phyloP scores from a whole-genome alignment of 2,113 vertebrate genomes.

The Neoarius graeffei region DNA sequence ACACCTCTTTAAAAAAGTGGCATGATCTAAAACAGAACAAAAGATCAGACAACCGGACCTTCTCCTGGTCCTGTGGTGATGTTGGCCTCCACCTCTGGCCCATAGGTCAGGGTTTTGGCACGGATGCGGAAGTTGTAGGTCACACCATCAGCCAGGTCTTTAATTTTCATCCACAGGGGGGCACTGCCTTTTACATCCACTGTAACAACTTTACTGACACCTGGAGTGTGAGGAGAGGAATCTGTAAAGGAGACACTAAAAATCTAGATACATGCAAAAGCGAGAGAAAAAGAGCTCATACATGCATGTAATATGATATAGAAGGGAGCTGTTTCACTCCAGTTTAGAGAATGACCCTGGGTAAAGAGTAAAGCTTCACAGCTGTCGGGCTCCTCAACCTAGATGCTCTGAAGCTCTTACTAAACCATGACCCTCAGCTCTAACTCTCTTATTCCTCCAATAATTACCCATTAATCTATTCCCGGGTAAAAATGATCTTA shows the following conservation, averaged over 20 bases:
- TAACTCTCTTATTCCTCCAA: constrained; percentile 57
- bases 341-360: not conserved
- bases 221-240: constrained; percentile 80
- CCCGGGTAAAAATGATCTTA: constrained; percentile 43
- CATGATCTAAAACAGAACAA: not conserved
- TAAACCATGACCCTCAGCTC: constrained; percentile 53
- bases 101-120: constrained; percentile 91
- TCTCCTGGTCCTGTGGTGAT: constrained; percentile 95
- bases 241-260: constrained; percentile 75
- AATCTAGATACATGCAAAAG: constrained; percentile 70
- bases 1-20: not conserved
- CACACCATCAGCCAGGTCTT: constrained; percentile 89
- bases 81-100: constrained; percentile 92
- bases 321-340: not conserved
- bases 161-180: constrained; percentile 95
- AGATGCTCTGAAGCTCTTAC: constrained; percentile 54
- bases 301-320: not conserved
- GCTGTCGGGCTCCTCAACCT: constrained; percentile 39
- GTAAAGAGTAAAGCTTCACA: constrained; percentile 35
- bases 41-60: constrained; percentile 70
- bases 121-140: constrained; percentile 92
- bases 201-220: constrained; percentile 97
- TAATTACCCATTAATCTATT: constrained; percentile 67
- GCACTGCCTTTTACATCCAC: constrained; percentile 92
- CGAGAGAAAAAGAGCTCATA: constrained; percentile 40